A percentile compares a stretch with the other conserved stretches of the same genome.
Evolutionary conservation across 2,113 vertebrate species (phyloP).

Genomic region (Grus americana): DNA sequence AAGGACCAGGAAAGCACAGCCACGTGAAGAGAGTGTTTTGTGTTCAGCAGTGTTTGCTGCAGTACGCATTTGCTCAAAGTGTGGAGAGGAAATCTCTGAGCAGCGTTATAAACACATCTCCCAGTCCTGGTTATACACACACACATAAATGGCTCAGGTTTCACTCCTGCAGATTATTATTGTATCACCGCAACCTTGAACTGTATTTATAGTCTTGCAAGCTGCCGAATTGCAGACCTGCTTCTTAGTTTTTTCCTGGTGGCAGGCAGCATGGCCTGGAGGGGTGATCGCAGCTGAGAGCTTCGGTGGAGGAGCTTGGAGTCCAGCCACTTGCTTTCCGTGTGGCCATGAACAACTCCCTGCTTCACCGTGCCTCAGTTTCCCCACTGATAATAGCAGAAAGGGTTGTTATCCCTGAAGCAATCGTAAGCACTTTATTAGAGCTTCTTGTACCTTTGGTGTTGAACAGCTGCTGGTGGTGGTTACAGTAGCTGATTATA

Average conservation of each 20-base stretch:
- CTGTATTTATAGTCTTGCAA: conserved; percentile 50
- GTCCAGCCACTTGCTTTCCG: neutral
- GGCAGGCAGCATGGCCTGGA: neutral
- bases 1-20: neutral
- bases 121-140: neutral
- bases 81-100: conserved; percentile 27
- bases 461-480: neutral
- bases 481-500: neutral
- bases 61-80: neutral
- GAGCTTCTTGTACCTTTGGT: neutral
- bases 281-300: neutral
- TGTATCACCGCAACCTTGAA: conserved; percentile 36
- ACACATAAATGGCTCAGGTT: conserved; percentile 51
- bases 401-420: neutral
- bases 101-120: conserved; percentile 18
- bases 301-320: neutral
- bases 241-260: conserved; percentile 20
- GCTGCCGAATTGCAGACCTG: neutral
- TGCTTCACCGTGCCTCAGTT: neutral
- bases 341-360: neutral
- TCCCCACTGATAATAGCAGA: neutral
- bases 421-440: neutral
- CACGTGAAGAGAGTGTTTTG: neutral
- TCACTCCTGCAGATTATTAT: conserved; percentile 52
- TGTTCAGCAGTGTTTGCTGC: neutral